Conservation (phyloP, 30 jellyfish, hydroid and myxozoan genomes). For the Chrysaora quinquecirrha region DNA sequence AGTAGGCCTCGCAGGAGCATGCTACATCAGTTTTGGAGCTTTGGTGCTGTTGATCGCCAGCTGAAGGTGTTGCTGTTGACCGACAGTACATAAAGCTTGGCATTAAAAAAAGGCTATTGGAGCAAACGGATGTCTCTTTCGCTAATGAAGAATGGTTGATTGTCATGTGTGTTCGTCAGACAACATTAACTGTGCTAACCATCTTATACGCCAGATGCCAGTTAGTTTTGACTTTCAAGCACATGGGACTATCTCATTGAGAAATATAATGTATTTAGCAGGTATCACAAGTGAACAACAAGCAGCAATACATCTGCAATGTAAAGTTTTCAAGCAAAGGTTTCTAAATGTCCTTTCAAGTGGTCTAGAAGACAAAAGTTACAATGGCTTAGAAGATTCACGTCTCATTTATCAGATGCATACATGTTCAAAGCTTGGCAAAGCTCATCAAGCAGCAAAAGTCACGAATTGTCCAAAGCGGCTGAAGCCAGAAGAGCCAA, state of each 20-base stretch:
- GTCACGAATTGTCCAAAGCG: not conserved
- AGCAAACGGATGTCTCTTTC: constrained; percentile 14
- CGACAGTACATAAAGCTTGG: constrained; percentile 4
- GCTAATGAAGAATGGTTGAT: constrained; percentile 12
- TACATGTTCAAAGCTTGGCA: not conserved
- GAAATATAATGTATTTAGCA: not conserved
- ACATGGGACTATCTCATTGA: not conserved
- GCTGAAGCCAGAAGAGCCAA: not conserved
- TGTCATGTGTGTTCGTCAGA: constrained; percentile 21
- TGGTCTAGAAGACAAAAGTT: not conserved
- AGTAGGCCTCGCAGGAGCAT: constrained; percentile 17
- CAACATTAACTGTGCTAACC: constrained; percentile 18
- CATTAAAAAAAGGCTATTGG: constrained; percentile 3
- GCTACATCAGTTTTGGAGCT: not conserved
- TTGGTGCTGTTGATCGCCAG: not conserved
- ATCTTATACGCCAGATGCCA: constrained; percentile 20
- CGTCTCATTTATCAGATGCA: not conserved
- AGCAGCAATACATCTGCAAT: not conserved
- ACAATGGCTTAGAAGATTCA: not conserved
- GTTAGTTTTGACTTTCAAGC: not conserved
- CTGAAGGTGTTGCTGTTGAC: constrained; percentile 7
- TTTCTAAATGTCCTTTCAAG: not conserved
- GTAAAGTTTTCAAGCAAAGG: not conserved
- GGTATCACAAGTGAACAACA: constrained; percentile 3
- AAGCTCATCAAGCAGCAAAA: not conserved